Evolutionary conservation across 2,797 vertebrate species (phyloP), one percentile per base, ranked within the genome.

Genomic region (Eurystomus glaucurus): DNA sequence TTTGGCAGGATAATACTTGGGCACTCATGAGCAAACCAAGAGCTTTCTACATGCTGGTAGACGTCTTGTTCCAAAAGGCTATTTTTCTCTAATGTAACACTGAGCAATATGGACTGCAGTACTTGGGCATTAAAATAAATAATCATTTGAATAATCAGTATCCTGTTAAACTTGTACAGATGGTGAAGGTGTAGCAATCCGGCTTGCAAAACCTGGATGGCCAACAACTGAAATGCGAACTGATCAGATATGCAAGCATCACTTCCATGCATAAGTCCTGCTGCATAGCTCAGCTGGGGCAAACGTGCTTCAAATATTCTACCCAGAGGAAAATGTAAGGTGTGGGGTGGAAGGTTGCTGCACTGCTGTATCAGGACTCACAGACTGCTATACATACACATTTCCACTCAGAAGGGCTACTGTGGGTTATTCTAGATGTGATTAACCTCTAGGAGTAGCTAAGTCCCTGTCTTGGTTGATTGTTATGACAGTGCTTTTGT

Each of bases 261-360:
- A 6, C 4, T 83, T 79, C 61, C 9, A 64, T 3, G 2, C 14
- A 72, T 35, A 68, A 92, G 25, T 18, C 13, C 39, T 6, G 4
- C 35, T 71, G 20, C 3, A 0, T 50, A 14, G 11, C 9, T 81
- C 31, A 72, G 19, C 26, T 50, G 9, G 18, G 33, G 13, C 13
- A 78, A 48, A 61, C 16, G 46, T 3, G 2, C 8, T 71, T 85
- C n/a, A 68, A 55, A 60, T 39, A n/a, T 6, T 14, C 17, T 46
- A 31, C 9, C 16, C 28, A 35, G 18, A 65, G 14, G 35, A 91
- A 58, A 82, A 70, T 0, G 0, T 22, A 43, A 46, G 11, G 1
- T 68, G 35, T 79, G 26, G 18, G 4, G 29, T 68, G 15, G 28
- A 92, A 41, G 25, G 31, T 5, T 70, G 33, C 48, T 1, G 1